Percentiles rank a stretch among this genome's conserved stretches.
These are phyloP conservation scores for Drosophila setifemur DNA, from an alignment of 1,140 invertebrate species.

Conservation along the genomic window DNA sequence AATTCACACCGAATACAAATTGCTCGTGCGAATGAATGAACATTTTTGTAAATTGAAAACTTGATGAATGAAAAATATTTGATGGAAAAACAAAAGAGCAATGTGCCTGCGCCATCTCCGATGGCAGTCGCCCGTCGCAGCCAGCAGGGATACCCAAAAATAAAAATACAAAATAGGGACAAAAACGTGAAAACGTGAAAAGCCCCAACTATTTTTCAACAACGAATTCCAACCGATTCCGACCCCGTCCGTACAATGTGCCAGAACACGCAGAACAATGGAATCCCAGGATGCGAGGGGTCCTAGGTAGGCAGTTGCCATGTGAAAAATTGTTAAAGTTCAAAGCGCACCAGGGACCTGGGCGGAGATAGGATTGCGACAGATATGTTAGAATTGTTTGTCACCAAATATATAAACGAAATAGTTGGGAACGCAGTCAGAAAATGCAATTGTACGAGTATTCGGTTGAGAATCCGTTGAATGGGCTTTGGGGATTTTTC, in stretches of 20 bases:
- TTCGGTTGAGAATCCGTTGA: conserved; percentile 36
- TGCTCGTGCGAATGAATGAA: conserved; percentile 79
- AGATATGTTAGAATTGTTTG: conserved; percentile 31
- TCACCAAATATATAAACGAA: conserved; percentile 31
- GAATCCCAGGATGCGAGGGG: neutral
- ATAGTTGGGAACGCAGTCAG: conserved; percentile 29
- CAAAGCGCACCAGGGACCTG: conserved; percentile 22
- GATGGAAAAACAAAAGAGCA: conserved; percentile 79
- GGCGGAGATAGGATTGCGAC: conserved; percentile 16
- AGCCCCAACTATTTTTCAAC: conserved; percentile 28
- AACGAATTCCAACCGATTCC: conserved; percentile 19
- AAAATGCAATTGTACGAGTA: conserved; percentile 6
- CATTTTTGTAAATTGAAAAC: conserved; percentile 81
- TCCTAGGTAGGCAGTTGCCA: conserved; percentile 27
- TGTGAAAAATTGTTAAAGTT: conserved; percentile 44
- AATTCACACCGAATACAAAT: conserved; percentile 81
- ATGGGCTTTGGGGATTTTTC: conserved; percentile 32
- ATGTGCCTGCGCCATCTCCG: conserved; percentile 29
- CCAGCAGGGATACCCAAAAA: neutral
- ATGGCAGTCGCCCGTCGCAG: neutral
- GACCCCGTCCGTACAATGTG: neutral
- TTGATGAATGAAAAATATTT: conserved; percentile 81
- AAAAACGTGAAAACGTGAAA: neutral
- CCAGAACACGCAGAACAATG: conserved; percentile 25
- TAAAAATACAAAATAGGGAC: neutral